Evolutionary conservation across 2,888 invertebrate species (phyloP), one percentile per base, ranked within the genome.

Genomic region (Helobdella robusta): DNA sequence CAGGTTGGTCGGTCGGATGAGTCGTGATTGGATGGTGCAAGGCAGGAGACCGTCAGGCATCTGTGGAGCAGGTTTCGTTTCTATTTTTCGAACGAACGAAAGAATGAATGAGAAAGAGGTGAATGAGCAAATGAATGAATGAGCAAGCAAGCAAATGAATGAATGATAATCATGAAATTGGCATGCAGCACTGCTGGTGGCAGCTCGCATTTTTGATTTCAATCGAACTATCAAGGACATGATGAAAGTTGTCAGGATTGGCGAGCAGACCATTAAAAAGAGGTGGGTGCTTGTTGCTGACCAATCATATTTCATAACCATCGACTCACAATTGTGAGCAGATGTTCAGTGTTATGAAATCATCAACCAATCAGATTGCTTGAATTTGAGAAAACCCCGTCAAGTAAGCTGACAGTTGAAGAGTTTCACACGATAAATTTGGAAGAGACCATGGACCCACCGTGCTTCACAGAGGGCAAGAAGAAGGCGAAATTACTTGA

Each of bases 361-460:
- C 1, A n/a, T 15, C 18, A 23, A 59, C 60, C 8, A 18, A 32
- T 5, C 73, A 76, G 80, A 73, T 82, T 98, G 46, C 84, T 88
- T 34, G 98, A 98, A 81, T 98, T 98, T 79, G 91, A 92, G 0
- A 91, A 92, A 73, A 98, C 98, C 0, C 93, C 97, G 0, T 92
- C 94, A 15, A 91, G 94, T 75, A 87, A 88, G 8, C 82, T 98
- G 63, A 95, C 97, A 0, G 82, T 95, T 32, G 94, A 97, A 73
- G 95, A 98, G 82, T 98, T 98, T 77, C 89, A 93, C 86, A 89
- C 88, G 0, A 90, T 97, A 0, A 95, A 98, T 77, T 81, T 98
- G 72, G 94, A 95, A 77, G 91, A 92, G 73, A 93, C 93, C 75
- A 91, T 91, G 78, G 95, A 95, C 80, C 92, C 95, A 8, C 95